Base-by-base conservation (phyloP, 2,888 invertebrate species). In the Andrena bucephala region DNA sequence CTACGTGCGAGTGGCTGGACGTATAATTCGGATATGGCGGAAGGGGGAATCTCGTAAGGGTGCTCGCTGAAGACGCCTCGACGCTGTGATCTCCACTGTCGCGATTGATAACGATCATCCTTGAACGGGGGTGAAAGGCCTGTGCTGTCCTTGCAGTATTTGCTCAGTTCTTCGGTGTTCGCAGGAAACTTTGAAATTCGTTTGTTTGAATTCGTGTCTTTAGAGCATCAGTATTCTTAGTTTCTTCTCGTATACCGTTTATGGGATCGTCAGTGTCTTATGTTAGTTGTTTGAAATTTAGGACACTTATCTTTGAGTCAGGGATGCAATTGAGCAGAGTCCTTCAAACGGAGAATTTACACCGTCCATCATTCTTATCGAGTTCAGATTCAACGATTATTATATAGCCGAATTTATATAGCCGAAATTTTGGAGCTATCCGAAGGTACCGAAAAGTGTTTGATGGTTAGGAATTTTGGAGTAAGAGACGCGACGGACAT, bases 1-100 rank as follows among this genome's bases (percentile, higher is more conserved):
- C 52, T 31, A 70, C 54, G 68, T 54, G 54, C 68, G 60, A 69
- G 71, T 65, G 69, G 69, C 69, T 76, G 83, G 27, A 69, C 33
- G 54, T 20, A 73, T 42, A 27, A 72, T 36, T 42, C 24, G 52
- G 50, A 66, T 29, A 29, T 13, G 52, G 31, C 36, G 57, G 29
- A 62, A 20, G 27, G 13, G 48, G 24, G 57, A 13, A 1, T n/a
- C 13, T 27, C 42, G 71, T 10, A 20, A 50, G 67, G 24, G 67
- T 60, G 62, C 27, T 42, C 20, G 6, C 13, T 59, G 10, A 31
- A 50, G 24, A 59, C 13, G 70, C 62, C n/a, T 67, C 33, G 72
- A 54, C 54, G n/a, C 29, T 74, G 77, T 74, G 78, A 69, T 67
- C 8, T 16, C 29, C 5, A 24, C 20, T 33, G 52, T 42, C 13